Evolutionary conservation across 2,113 vertebrate genomes (phyloP), one percentile per base, ranked within the genome.

Genomic region (Corynorhinus townsendii): DNA sequence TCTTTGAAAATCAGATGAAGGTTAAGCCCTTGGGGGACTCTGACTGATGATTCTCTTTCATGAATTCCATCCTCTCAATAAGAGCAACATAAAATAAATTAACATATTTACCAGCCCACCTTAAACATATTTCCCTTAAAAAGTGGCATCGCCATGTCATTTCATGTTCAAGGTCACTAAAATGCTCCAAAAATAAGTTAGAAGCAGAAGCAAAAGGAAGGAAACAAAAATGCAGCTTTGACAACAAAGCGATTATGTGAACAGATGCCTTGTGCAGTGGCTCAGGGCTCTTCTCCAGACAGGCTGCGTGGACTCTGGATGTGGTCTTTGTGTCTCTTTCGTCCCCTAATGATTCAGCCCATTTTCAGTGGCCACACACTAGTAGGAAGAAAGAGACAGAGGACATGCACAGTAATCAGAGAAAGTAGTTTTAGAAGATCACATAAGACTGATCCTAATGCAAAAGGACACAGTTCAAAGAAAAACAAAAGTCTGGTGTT

Each of bases 81-180:
- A n/a, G n/a, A n/a, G n/a, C n/a, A n/a, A n/a, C n/a, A n/a, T n/a
- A n/a, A n/a, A n/a, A n/a, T n/a, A n/a, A n/a, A n/a, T n/a, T n/a
- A n/a, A n/a, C n/a, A n/a, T n/a, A n/a, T n/a, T n/a, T n/a, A n/a
- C 86, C 86, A 98, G 47, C 75, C 91, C 26, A 75, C 95, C 80
- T 96, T 93, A 94, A n/a, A 14, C 89, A 93, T 47, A 96, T 79
- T 92, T 97, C 93, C 64, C 93, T 94, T 33, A 81, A 91, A 52
- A 97, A 96, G 81, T 6, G 24, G 89, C 71, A 94, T 43, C 93
- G 86, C 91, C 73, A 22, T 97, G 96, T 96, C 62, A 87, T 95
- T 89, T 96, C 81, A 94, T 79, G 54, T 95, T 97, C 96, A 97
- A 97, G 96, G 96, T 98, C 93, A 97, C 84, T 66, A 93, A 97